These are phyloP conservation scores for Gisinianus flammeolus DNA, from an alignment of 2,888 invertebrate genomes.

Conservation along the genomic window DNA sequence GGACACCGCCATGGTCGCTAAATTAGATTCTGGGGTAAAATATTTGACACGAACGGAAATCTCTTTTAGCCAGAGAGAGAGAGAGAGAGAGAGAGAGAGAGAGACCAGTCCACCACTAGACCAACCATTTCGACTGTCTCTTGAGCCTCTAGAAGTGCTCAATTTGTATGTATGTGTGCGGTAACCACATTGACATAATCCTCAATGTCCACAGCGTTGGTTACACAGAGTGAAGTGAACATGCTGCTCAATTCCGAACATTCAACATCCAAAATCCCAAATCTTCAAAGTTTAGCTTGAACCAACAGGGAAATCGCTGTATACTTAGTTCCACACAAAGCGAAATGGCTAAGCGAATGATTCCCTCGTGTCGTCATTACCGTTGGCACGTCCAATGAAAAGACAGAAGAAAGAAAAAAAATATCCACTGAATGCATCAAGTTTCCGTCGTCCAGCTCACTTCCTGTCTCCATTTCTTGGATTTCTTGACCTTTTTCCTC, in stretches of 20 bases:
- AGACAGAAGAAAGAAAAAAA: too few relatives aligned
- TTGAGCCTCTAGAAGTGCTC: background rate
- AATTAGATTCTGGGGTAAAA: slow-evolving; percentile 43
- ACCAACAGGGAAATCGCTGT: too few relatives aligned
- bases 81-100: too few relatives aligned
- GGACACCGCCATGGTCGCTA: slow-evolving; percentile 38
- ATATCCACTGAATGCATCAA: slow-evolving; percentile 24
- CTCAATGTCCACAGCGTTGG: background rate
- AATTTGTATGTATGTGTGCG: background rate
- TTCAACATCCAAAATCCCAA: too few relatives aligned
- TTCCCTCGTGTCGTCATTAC: slow-evolving; percentile 36
- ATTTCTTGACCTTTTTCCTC: background rate
- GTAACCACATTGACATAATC: background rate
- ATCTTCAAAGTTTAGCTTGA: too few relatives aligned
- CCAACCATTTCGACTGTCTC: background rate
- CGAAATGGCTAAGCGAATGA: too few relatives aligned
- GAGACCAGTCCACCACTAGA: too few relatives aligned
- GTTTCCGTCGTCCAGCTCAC: slow-evolving; percentile 6
- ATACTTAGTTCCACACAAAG: too few relatives aligned
- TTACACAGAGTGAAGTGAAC: background rate
- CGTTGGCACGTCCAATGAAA: slow-evolving; percentile 24
- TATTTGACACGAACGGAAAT: slow-evolving; percentile 44
- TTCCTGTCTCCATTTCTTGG: slow-evolving; percentile 12
- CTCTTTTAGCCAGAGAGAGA: too few relatives aligned
- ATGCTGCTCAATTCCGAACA: too few relatives aligned